phyloP scores from a whole-genome alignment of 2,113 vertebrate genomes.

The Corythoichthys intestinalis region DNA sequence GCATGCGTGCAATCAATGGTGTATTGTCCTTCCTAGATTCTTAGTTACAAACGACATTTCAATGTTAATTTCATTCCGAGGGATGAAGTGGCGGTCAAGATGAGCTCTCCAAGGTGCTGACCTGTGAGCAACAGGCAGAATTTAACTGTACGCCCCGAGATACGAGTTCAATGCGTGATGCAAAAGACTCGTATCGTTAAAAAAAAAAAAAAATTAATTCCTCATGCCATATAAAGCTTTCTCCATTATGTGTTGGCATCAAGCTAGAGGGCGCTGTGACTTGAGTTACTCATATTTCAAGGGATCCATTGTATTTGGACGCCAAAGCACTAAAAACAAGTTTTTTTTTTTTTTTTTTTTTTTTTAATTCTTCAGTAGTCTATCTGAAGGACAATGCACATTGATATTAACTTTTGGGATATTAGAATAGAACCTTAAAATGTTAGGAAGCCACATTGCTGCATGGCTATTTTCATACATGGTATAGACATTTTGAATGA shows the following conservation, averaged over 20 bases:
- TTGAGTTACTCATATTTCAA: background rate
- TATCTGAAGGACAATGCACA: constrained; percentile 2
- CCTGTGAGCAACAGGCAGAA: constrained; percentile 22
- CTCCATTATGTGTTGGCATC: background rate
- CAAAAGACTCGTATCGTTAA: background rate
- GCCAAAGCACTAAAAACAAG: background rate
- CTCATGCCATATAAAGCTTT: background rate
- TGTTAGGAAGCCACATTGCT: background rate
- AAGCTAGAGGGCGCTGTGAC: background rate
- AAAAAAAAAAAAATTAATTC: too few species aligned
- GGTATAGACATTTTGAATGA: background rate
- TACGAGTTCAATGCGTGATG: background rate
- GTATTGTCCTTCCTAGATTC: constrained; percentile 25
- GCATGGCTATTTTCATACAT: constrained; percentile 11
- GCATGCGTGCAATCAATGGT: constrained; percentile 31
- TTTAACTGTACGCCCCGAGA: background rate
- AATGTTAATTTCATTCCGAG: constrained; percentile 12
- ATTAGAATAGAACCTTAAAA: background rate
- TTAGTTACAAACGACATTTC: constrained; percentile 11
- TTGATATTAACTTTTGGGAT: constrained; percentile 8
- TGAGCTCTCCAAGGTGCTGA: constrained; percentile 84
- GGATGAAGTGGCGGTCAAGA: constrained; percentile 4
- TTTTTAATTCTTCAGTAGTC: constrained; percentile 10
- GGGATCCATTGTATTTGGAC: constrained; percentile 3
- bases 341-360: too few species aligned